Conservation (phyloP, 2,113 vertebrate genomes). For the Tretioscincus oriximinensis region DNA sequence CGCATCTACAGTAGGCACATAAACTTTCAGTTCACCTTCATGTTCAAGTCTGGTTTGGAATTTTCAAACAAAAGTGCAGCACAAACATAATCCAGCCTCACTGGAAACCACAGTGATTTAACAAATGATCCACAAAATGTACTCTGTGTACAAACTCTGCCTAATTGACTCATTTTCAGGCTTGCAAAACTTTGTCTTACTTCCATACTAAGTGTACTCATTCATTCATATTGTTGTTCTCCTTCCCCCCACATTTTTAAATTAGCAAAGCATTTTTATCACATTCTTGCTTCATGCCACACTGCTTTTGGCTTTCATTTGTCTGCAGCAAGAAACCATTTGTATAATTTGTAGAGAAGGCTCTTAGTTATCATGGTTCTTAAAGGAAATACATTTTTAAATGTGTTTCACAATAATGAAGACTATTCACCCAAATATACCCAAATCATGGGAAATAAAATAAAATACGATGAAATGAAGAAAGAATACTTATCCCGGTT, state of each 20-base stretch:
- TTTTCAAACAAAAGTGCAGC: no score
- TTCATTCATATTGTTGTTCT: slow-evolving; percentile 18
- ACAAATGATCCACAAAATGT: slow-evolving; percentile 9
- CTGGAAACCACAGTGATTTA: neutral
- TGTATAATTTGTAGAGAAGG: neutral
- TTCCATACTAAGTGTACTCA: slow-evolving; percentile 22
- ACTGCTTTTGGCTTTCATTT: neutral
- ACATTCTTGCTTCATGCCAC: neutral
- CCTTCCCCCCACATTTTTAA: neutral
- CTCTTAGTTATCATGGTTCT: slow-evolving; percentile 3
- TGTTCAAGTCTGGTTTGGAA: no score
- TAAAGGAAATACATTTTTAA: neutral
- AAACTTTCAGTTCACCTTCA: no score
- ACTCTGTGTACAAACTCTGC: neutral
- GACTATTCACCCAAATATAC: neutral
- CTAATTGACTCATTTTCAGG: slow-evolving; percentile 20
- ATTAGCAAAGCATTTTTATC: slow-evolving; percentile 22
- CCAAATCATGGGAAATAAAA: neutral
- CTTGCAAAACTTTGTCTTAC: slow-evolving; percentile 39
- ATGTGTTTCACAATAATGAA: neutral
- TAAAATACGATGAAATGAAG: neutral
- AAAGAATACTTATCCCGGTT: no score
- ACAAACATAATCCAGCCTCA: no score
- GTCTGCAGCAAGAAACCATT: neutral
- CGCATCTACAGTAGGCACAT: no score